A percentile compares a stretch with the other conserved stretches of the same genome.
Conservation (phyloP, 2,888 invertebrate genomes). For the Neoascia interrupta region DNA sequence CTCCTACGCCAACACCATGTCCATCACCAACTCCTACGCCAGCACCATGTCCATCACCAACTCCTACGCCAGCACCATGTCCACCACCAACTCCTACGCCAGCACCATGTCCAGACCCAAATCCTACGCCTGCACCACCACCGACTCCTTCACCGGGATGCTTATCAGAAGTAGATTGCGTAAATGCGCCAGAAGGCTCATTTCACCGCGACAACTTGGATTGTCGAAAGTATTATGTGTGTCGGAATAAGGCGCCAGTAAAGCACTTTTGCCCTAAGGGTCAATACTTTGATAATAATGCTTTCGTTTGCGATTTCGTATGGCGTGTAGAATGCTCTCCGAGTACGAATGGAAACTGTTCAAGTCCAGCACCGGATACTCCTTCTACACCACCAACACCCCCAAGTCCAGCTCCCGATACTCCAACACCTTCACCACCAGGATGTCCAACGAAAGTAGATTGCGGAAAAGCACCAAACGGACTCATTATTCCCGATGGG, state of each 20-base stretch:
- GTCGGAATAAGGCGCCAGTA: not conserved
- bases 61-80: not conserved
- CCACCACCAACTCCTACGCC: not conserved
- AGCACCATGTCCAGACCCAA: not conserved
- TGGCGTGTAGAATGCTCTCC: not conserved
- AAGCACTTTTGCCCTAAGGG: not conserved
- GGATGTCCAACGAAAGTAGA: slow-evolving; percentile 1
- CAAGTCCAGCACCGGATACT: not conserved
- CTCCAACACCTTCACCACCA: not conserved
- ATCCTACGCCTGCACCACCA: not conserved
- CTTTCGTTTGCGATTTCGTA: not conserved
- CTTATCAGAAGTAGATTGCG: slow-evolving; percentile 6
- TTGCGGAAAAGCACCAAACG: not conserved
- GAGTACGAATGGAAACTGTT: not conserved
- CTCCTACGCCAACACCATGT: not conserved
- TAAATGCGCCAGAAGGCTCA: not conserved
- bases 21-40: not conserved
- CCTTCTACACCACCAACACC: not conserved
- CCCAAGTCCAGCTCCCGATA: not conserved
- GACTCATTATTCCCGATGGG: not conserved
- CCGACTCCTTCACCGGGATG: not conserved
- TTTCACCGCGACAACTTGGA: slow-evolving; percentile 2
- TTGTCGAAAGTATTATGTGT: slow-evolving; percentile 23
- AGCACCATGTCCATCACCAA: not conserved
- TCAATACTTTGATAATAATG: slow-evolving; percentile 4